Evolutionary conservation across 2,113 vertebrate genomes (phyloP).

Genomic region (Etheostoma cragini): DNA sequence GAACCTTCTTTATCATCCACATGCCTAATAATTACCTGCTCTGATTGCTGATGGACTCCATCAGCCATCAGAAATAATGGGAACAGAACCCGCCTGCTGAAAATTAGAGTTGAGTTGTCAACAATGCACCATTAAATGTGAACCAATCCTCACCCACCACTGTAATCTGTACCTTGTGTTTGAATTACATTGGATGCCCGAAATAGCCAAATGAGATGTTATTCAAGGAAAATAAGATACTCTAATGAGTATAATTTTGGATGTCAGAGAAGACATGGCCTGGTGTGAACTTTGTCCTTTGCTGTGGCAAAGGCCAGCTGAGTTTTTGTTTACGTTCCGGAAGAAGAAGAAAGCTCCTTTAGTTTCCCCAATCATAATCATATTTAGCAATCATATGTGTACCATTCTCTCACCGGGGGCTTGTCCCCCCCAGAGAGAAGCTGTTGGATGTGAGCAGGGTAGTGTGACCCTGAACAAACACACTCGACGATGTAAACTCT

Average conservation of each 20-base stretch:
- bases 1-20: neutral
- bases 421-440: neutral
- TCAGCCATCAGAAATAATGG: neutral
- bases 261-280: neutral
- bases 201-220: conserved; percentile 50
- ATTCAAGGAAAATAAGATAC: conserved; percentile 36
- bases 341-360: neutral
- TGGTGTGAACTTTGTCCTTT: conserved; percentile 39
- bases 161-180: conserved; percentile 28
- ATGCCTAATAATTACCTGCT: neutral
- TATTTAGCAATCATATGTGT: neutral
- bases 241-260: conserved; percentile 54
- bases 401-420: neutral
- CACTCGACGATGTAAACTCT: conserved; percentile 17
- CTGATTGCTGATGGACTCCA: conserved; percentile 1
- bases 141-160: conserved; percentile 22
- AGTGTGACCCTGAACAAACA: conserved; percentile 15
- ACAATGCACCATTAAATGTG: conserved; percentile 36
- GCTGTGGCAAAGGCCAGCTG: neutral
- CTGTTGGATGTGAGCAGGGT: neutral
- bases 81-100: neutral
- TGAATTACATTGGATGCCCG: conserved; percentile 40
- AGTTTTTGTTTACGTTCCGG: conserved; percentile 14
- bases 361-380: conserved; percentile 16
- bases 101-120: conserved; percentile 28